Conservation (phyloP, 2,888 invertebrate genomes). For the Agrotis puta region DNA sequence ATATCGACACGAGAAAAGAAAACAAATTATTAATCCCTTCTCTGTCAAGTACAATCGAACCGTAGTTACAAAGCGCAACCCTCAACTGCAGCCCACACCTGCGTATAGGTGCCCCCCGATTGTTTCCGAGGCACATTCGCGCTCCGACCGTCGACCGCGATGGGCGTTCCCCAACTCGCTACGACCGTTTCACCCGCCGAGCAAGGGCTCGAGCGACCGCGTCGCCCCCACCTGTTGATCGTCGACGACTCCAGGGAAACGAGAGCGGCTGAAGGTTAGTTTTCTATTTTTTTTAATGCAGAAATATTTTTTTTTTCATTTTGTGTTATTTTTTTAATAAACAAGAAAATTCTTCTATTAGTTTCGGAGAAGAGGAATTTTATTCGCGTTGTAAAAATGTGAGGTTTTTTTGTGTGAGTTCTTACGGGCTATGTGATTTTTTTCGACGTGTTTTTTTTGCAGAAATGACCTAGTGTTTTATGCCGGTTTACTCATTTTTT, state of each 20-base stretch:
- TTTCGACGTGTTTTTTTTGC: neutral
- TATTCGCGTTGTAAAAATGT: neutral
- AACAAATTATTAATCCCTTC: neutral
- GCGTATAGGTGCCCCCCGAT: conserved; percentile 64
- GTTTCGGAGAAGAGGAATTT: neutral
- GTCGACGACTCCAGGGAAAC: conserved; percentile 87
- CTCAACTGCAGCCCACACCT: conserved; percentile 63
- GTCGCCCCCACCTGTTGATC: conserved; percentile 89
- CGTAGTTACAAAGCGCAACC: conserved; percentile 61
- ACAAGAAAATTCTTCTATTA: neutral
- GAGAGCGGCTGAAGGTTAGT: conserved; percentile 83
- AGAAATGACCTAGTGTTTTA: neutral
- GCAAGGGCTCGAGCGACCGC: conserved; percentile 76
- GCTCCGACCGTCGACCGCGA: conserved; percentile 87
- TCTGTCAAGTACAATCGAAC: conserved; percentile 55
- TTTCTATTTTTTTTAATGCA: conserved; percentile 19
- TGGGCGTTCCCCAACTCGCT: conserved; percentile 85
- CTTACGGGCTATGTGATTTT: neutral
- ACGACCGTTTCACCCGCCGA: conserved; percentile 80
- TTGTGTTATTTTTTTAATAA: neutral
- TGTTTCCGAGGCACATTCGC: conserved; percentile 81
- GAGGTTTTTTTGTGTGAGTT: neutral
- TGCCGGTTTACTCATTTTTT: neutral
- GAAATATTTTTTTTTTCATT: too few relatives aligned
- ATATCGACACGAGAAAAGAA: neutral